These are phyloP conservation scores for Gambusia affinis DNA, from an alignment of 2,113 vertebrate species.

Conservation along the genomic window DNA sequence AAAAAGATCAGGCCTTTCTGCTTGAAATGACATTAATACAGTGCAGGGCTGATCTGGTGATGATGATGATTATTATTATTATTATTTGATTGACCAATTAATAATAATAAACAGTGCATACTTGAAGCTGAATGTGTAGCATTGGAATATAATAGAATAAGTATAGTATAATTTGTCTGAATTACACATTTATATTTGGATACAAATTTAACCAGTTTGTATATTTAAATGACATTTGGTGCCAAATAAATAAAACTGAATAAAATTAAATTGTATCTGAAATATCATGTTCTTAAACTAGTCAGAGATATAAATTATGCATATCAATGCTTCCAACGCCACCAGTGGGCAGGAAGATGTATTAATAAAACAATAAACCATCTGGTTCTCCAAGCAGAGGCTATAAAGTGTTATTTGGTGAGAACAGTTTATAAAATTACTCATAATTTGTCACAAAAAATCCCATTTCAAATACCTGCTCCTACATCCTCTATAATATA, in stretches of 20 bases:
- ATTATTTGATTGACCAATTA: no score
- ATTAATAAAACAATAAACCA: conserved; percentile 70
- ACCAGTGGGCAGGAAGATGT: conserved; percentile 36
- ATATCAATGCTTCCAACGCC: conserved; percentile 36
- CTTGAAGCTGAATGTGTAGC: background rate
- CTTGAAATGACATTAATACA: no score
- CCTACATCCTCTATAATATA: no score
- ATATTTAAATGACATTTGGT: background rate
- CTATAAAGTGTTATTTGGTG: conserved; percentile 8
- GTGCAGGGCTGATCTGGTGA: no score
- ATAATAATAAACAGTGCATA: background rate
- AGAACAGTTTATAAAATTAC: background rate
- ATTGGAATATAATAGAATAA: no score
- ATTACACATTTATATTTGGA: background rate
- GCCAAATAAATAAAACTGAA: background rate
- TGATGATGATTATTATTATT: no score
- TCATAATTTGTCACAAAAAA: background rate
- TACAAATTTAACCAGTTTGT: background rate
- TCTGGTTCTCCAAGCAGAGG: conserved; percentile 26
- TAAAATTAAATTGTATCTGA: conserved; percentile 26
- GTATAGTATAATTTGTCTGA: background rate
- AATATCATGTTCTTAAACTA: conserved; percentile 13
- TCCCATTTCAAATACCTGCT: background rate
- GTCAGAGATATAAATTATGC: conserved; percentile 56
- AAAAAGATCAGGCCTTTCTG: no score